Base-by-base conservation (phyloP, 2,113 vertebrate species). In the Probosciger aterrimus region DNA sequence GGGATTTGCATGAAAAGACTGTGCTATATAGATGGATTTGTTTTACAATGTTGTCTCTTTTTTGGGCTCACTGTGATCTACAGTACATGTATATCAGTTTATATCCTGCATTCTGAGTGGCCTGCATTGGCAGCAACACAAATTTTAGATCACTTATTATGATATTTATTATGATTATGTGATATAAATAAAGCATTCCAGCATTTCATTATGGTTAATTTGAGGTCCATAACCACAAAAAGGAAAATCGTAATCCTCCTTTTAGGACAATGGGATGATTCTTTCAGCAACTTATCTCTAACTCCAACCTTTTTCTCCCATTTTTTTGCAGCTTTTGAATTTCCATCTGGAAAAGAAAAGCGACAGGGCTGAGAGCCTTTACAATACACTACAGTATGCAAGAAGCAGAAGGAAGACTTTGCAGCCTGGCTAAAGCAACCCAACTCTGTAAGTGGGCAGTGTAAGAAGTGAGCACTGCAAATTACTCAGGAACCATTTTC, bases 101-200 rank as follows among this genome's bases (percentile, higher is more conserved):
- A 35, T 80, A 95, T 95, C 78, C n/a, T 82, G 92, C 84, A 96
- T 97, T 96, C 93, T 86, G 74, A 97, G 73, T 11, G 69, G 84
- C 69, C 84, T 87, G 79, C 67, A 41, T 33, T 78, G 82, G 92
- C 95, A 96, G 68, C 74, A 92, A 93, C 92, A 97, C 92, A 95
- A 95, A 88, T 86, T 96, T 97, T 94, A 37, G 95, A 27, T 59
- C 43, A 80, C 83, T 97, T 98, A 97, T 95, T 97, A 97, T 59
- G 57, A 59, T 35, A 59, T 59, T 59, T 59, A 59, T 59, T 23
- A 35, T 59, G 22, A 35, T 59, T 59, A n/a, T 59, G 94, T 92
- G 87, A 97, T 92, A 97, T 96, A 97, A 98, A 97, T 98, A 94
- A 98, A 95, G 77, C 69, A 71, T 97, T 95, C 86, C 90, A 88